Base-by-base conservation (phyloP, 2,113 vertebrate genomes). In the Gavialis gangeticus region DNA sequence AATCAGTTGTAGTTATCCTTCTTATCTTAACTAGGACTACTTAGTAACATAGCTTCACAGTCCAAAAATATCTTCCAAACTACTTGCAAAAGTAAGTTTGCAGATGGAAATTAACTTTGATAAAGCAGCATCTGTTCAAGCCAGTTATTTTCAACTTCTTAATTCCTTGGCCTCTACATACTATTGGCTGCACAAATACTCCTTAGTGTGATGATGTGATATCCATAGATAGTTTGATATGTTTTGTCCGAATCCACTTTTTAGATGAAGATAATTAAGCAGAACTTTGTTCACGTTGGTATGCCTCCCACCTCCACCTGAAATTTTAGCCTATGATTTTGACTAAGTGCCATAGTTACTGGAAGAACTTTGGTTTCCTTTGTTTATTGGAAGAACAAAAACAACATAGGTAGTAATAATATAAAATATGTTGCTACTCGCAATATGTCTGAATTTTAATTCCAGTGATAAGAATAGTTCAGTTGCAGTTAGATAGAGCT, bases 131-230 rank as follows among this genome's bases (percentile, higher is more conserved):
- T 60, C 10, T 82, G 30, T 27, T 92, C 86, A 34, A 76, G 18
- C 14, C 93, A 34, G n/a, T 84, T 90, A n/a, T 87, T 94, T 90
- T 87, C 11, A 88, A 60, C 62, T 71, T 37, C 15, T 73, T 82
- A 0, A 24, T 87, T 91, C 83, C 87, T 81, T 18, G 27, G 22
- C 75, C 16, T 91, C 57, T 85, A 12, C 22, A 24, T 91, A 2
- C 57, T 90, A 57, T 59, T 91, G 85, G 46, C 46, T 46, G 46
- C 46, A 46, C 46, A 46, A 46, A 46, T 46, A 46, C 46, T 46
- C 46, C 46, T 46, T 46, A 46, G 46, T 46, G 46, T 46, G 46
- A 46, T 46, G 46, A 46, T 46, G 8, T 46, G 46, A 46, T 46
- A 46, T 46, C 37, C 25, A 13, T 46, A 37, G 46, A 73, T 73